These are phyloP conservation scores for Syrista parreyssii DNA, from an alignment of 2,888 invertebrate species.

Conservation along the genomic window DNA sequence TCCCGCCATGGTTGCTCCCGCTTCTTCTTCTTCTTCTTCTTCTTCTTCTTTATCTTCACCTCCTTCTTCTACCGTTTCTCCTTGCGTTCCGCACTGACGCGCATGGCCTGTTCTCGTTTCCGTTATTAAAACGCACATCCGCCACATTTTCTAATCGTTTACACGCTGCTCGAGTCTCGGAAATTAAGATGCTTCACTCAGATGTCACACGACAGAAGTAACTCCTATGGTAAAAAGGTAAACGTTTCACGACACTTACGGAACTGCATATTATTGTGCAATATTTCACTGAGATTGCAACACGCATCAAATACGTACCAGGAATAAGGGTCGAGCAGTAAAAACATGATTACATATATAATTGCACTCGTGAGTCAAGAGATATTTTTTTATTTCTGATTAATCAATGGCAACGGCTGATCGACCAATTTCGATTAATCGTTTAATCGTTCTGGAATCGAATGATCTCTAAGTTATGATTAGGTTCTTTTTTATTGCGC, in stretches of 20 bases:
- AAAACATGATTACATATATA: not conserved
- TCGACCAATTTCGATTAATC: not conserved
- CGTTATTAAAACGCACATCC: not conserved
- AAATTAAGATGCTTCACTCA: not conserved
- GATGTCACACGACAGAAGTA: not conserved
- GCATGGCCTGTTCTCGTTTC: not conserved
- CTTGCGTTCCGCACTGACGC: constrained; percentile 3
- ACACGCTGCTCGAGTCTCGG: not conserved
- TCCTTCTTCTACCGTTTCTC: constrained; percentile 20
- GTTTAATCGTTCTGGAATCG: not conserved
- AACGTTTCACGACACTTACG: not conserved
- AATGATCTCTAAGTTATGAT: not conserved
- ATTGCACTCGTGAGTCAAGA: not conserved
- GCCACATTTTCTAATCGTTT: not conserved
- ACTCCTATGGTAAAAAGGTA: not conserved
- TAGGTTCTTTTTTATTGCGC: not conserved
- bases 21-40: constrained; percentile 38
- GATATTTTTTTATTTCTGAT: not conserved
- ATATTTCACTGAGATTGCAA: not conserved
- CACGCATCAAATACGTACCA: not conserved
- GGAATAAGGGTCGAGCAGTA: not conserved
- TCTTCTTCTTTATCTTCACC: constrained; percentile 23
- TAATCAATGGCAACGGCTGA: not conserved
- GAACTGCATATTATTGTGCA: not conserved
- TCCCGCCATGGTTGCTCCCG: constrained; percentile 47